Base-by-base conservation (phyloP, 2,797 vertebrate species). In the Streptopelia turtur region DNA sequence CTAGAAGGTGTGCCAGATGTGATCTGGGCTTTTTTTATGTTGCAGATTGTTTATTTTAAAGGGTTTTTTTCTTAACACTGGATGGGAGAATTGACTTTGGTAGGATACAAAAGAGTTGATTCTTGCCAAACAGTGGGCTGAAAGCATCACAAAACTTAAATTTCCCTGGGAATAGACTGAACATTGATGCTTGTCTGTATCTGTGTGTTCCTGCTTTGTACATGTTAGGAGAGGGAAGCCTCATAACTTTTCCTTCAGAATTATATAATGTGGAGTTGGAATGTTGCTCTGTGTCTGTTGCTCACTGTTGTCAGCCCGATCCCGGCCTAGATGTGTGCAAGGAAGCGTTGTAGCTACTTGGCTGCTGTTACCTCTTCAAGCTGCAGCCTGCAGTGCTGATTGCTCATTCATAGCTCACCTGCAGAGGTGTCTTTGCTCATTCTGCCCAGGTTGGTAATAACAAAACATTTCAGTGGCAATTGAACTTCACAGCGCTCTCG, bases 391-490 rank as follows among this genome's bases (percentile, higher is more conserved):
- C 79, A 76, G 92, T 66, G 93, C 80, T 77, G 91, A 94, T 94
- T 83, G 93, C 95, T 94, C 86, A 68, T 97, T 92, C 90, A 20
- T 66, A 77, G 88, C 88, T 95, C 90, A 93, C 94, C 90, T 95
- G 90, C 81, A 79, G 91, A 91, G 85, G 77, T 90, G 16, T 84
- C 74, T 94, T 93, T 94, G 93, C 71, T 91, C 70, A 53, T 94
- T 88, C 83, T 96, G 83, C 95, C 64, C 63, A 50, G 71, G 39
- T 5, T 94, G 90, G 94, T 89, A 94, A 87, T 93, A 90, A 85
- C 88, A 95, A 90, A 93, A 69, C 86, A 61, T 90, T 94, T 93
- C 66, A 49, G 64, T 79, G 88, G 92, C 83, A 91, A 53, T 37
- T 94, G 86, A 90, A 90, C 74, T 95, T 92, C 64, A 18, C 49